Evolutionary conservation across 2,797 vertebrate genomes (phyloP).

Genomic region (Alauda arvensis): DNA sequence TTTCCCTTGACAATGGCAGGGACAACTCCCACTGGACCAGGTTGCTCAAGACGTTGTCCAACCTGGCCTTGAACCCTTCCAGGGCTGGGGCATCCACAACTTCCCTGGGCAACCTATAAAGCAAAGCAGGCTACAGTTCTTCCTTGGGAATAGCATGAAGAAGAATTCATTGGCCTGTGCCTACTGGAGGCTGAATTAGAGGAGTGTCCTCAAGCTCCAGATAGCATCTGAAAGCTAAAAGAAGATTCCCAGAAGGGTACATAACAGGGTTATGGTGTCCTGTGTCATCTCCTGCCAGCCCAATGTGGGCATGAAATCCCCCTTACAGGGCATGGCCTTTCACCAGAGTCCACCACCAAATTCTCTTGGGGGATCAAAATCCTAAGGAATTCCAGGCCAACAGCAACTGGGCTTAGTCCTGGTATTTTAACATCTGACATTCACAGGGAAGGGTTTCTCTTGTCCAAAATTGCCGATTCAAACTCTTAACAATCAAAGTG

Average conservation of each 20-base stretch:
- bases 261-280: fast-evolving
- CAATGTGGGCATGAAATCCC: neutral
- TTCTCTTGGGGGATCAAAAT: neutral
- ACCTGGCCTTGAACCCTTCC: neutral
- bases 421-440: neutral
- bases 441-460: neutral
- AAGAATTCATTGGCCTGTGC: neutral
- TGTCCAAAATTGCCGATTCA: neutral
- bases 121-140: neutral
- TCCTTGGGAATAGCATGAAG: neutral
- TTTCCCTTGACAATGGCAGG: fast-evolving
- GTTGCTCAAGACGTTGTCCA: neutral
- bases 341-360: neutral
- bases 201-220: neutral
- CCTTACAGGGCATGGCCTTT: neutral
- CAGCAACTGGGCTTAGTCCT: neutral
- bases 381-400: neutral
- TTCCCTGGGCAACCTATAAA: neutral
- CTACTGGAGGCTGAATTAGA: neutral
- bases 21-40: neutral
- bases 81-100: neutral
- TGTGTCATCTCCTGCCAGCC: neutral
- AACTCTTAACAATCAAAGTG: neutral
- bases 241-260: neutral
- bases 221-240: neutral